Percentiles rank a stretch among this genome's conserved stretches.
phyloP scores from a whole-genome alignment of 2,113 vertebrate genomes.

The Cyanistes caeruleus region DNA sequence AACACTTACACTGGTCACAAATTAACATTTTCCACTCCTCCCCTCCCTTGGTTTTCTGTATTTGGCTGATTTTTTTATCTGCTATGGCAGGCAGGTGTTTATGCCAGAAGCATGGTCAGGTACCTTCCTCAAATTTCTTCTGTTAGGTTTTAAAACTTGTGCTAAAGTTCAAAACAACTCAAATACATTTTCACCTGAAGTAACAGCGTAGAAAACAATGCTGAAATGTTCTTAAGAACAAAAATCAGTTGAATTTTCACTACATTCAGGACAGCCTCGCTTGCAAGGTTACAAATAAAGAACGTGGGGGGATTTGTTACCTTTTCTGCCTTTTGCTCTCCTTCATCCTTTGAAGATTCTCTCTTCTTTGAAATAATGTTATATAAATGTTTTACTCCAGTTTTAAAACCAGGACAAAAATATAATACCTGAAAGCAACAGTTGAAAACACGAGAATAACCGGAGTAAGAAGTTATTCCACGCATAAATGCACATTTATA shows the following conservation, averaged over 20 bases:
- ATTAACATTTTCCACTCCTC: not conserved
- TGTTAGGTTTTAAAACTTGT: not conserved
- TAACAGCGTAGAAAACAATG: not conserved
- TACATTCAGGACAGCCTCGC: not conserved
- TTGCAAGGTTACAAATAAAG: not conserved
- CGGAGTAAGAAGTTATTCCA: not conserved
- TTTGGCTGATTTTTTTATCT: not conserved
- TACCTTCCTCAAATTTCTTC: not conserved
- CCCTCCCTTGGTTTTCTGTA: not conserved
- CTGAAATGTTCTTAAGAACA: not conserved
- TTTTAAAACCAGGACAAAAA: conserved; percentile 94
- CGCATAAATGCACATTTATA: not conserved
- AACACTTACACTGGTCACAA: not conserved
- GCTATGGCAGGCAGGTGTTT: not conserved
- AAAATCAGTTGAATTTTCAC: not conserved
- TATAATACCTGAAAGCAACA: conserved; percentile 85
- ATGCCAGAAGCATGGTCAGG: not conserved
- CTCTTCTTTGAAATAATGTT: conserved; percentile 83
- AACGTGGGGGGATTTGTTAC: conserved; percentile 24
- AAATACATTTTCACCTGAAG: not conserved
- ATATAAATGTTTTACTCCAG: conserved; percentile 88
- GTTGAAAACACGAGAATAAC: not conserved
- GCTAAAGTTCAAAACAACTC: not conserved
- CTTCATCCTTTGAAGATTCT: conserved; percentile 82
- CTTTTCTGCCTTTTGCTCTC: conserved; percentile 79